A percentile compares a stretch with the other conserved stretches of the same genome.
Conservation (phyloP, 2,888 invertebrate species). For the Epinotia bilunana region DNA sequence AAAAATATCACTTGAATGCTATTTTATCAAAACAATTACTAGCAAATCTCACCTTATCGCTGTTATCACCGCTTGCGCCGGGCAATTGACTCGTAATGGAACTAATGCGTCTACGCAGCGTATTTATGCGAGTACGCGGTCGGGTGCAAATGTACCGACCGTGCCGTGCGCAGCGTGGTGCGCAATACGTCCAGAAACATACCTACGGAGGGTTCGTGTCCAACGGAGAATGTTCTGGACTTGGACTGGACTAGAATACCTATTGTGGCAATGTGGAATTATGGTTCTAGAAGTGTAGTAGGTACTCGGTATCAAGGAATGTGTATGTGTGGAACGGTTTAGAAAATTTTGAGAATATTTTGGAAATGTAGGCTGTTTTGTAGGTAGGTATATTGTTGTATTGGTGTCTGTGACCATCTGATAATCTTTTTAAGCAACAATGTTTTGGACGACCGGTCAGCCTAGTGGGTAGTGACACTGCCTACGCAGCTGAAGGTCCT, state of each 20-base stretch:
- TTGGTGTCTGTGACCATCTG: too few relatives aligned
- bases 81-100: conserved; percentile 15
- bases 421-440: too few relatives aligned
- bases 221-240: not conserved
- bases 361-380: too few relatives aligned
- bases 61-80: conserved; percentile 26
- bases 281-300: too few relatives aligned
- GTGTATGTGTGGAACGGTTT: too few relatives aligned
- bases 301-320: too few relatives aligned
- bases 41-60: conserved; percentile 36
- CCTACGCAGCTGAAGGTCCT: too few relatives aligned
- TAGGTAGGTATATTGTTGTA: too few relatives aligned
- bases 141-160: conserved; percentile 17
- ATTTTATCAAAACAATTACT: conserved; percentile 29
- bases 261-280: not conserved
- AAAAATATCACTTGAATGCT: not conserved
- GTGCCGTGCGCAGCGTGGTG: conserved; percentile 1
- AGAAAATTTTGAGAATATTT: too few relatives aligned
- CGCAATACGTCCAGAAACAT: not conserved
- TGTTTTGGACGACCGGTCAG: too few relatives aligned
- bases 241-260: too few relatives aligned
- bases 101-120: not conserved
- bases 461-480: too few relatives aligned
- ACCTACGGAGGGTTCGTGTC: not conserved
- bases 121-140: conserved; percentile 12